A percentile compares a stretch with the other conserved stretches of the same genome.
phyloP scores from a whole-genome alignment of 37 sponge, comb jelly and placozoan species.

The Agelas oroides region DNA sequence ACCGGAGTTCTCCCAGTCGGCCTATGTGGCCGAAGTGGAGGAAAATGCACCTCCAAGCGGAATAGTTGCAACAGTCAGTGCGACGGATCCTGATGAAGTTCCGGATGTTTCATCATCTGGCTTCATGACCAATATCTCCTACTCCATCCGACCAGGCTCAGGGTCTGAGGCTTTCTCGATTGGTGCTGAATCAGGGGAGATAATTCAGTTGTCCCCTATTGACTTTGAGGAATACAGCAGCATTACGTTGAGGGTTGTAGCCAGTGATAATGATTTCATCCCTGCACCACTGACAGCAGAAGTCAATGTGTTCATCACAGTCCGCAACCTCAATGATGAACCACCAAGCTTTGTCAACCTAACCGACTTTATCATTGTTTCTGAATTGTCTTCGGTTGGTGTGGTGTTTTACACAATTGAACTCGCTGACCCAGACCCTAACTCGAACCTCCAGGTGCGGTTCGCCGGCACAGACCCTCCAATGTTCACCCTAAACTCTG shows the following conservation, averaged over 20 bases:
- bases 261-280: slow-evolving; percentile 39
- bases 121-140: slow-evolving; percentile 45
- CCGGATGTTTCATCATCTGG: slow-evolving; percentile 15
- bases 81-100: slow-evolving; percentile 70
- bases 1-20: slow-evolving; percentile 39
- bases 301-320: slow-evolving; percentile 26
- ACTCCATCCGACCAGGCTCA: slow-evolving; percentile 3
- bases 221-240: slow-evolving; percentile 39
- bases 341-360: slow-evolving; percentile 49
- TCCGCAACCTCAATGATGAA: slow-evolving; percentile 83
- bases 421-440: slow-evolving; percentile 47
- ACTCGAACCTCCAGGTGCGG: neutral
- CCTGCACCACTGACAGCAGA: slow-evolving; percentile 5
- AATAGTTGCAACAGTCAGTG: slow-evolving; percentile 26
- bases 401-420: slow-evolving; percentile 7
- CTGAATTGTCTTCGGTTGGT: slow-evolving; percentile 6
- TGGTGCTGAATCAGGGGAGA: slow-evolving; percentile 40
- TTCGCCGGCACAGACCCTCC: neutral
- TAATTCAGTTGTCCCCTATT: slow-evolving; percentile 17
- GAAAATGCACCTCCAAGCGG: slow-evolving; percentile 44
- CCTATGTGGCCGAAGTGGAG: slow-evolving; percentile 20
- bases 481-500: slow-evolving; percentile 24
- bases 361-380: slow-evolving; percentile 4
- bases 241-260: slow-evolving; percentile 34
- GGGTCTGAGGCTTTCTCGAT: slow-evolving; percentile 32